Evolutionary conservation across 2,888 invertebrate genomes (phyloP).

Genomic region (Plagodis pulveraria): DNA sequence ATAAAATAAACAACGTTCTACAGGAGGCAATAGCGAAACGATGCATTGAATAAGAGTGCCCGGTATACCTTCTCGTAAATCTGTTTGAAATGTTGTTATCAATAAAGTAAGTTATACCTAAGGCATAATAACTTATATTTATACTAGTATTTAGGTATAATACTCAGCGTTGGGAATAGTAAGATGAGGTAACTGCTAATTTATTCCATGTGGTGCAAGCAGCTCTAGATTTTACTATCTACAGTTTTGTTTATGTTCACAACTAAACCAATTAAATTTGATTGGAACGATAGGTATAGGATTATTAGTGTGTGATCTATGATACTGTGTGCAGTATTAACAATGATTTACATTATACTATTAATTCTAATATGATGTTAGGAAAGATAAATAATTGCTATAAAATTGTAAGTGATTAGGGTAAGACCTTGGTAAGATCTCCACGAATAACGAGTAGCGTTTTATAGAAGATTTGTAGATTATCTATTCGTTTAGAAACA

Average conservation of each 20-base stretch:
- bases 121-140: constrained; percentile 1
- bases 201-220: constrained; percentile 22
- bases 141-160: neutral
- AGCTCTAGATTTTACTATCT: constrained; percentile 19
- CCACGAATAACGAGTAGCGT: no score
- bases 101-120: constrained; percentile 18
- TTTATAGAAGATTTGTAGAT: no score
- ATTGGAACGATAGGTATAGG: no score
- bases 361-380: no score
- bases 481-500: no score
- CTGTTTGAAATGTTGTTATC: constrained; percentile 12
- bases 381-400: no score
- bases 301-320: no score
- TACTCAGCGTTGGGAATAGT: constrained; percentile 14
- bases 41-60: constrained; percentile 12
- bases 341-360: no score
- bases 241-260: constrained; percentile 10
- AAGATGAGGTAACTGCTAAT: constrained; percentile 23
- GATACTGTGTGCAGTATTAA: no score
- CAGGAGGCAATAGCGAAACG: constrained; percentile 11
- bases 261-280: constrained; percentile 10
- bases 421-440: no score
- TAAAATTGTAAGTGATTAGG: no score
- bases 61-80: constrained; percentile 19
- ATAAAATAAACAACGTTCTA: constrained; percentile 16